Conservation (phyloP, 1,140 invertebrate genomes). For the Bombus haemorrhoidalis region DNA sequence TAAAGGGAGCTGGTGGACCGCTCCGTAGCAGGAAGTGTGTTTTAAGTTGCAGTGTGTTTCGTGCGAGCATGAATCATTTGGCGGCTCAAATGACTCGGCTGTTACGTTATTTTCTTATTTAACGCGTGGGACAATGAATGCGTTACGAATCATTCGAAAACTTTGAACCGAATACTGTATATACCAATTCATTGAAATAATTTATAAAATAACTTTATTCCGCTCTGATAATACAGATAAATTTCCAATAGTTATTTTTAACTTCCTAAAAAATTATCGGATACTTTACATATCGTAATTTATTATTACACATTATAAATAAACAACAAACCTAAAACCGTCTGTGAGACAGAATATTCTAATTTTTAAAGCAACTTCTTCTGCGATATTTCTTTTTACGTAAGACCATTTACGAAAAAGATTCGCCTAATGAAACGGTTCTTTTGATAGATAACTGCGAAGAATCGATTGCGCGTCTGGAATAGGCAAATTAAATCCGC, state of each 20-base stretch:
- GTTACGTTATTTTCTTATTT: constrained; percentile 53
- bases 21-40: constrained; percentile 52
- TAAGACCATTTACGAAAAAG: too few relatives aligned
- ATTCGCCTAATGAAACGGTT: neutral
- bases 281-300: neutral
- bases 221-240: neutral
- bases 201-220: neutral
- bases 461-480: neutral
- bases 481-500: neutral
- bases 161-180: neutral
- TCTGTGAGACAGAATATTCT: too few relatives aligned
- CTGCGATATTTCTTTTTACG: neutral
- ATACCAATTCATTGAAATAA: neutral
- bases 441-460: neutral
- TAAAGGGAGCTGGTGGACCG: constrained; percentile 44
- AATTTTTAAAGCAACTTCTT: neutral
- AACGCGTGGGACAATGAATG: constrained; percentile 1
- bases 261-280: neutral
- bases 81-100: constrained; percentile 37
- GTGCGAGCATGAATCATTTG: constrained; percentile 45
- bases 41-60: constrained; percentile 48
- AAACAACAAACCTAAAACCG: neutral
- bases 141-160: neutral
- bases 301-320: too few relatives aligned
- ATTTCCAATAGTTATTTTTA: neutral